Percentiles rank a stretch among this genome's conserved stretches.
These are phyloP conservation scores for Tamandua tetradactyla DNA, from an alignment of 2,797 vertebrate genomes.

Conservation along the genomic window DNA sequence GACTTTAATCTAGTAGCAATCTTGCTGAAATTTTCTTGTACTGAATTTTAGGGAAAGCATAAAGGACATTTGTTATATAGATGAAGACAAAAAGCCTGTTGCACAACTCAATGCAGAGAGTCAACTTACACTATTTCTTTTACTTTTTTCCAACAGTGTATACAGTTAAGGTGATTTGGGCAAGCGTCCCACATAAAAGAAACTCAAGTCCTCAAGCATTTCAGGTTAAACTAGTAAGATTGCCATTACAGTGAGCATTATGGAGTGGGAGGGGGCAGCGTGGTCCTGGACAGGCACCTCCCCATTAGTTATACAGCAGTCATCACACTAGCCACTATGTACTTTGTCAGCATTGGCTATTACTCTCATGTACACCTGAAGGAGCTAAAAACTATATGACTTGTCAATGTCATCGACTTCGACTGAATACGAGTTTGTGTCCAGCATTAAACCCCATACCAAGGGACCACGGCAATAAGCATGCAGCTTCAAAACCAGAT, in stretches of 20 bases:
- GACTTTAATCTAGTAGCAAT: neutral
- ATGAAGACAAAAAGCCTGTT: neutral
- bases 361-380: neutral
- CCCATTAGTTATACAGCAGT: fast-evolving
- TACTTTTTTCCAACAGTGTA: neutral
- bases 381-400: neutral
- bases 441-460: neutral
- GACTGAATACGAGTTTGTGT: neutral
- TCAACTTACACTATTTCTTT: neutral
- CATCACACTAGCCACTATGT: neutral
- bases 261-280: fast-evolving
- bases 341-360: neutral
- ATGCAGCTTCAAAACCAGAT: neutral
- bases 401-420: neutral
- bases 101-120: neutral
- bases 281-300: too few species aligned
- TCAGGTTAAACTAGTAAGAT: neutral
- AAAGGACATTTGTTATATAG: neutral
- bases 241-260: fast-evolving
- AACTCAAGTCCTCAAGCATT: neutral
- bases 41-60: neutral
- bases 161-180: neutral
- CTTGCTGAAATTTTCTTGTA: neutral
- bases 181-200: neutral
- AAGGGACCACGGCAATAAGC: fast-evolving